These are phyloP conservation scores for Sphinx pinastri DNA, from an alignment of 2,888 invertebrate species.

Conservation along the genomic window DNA sequence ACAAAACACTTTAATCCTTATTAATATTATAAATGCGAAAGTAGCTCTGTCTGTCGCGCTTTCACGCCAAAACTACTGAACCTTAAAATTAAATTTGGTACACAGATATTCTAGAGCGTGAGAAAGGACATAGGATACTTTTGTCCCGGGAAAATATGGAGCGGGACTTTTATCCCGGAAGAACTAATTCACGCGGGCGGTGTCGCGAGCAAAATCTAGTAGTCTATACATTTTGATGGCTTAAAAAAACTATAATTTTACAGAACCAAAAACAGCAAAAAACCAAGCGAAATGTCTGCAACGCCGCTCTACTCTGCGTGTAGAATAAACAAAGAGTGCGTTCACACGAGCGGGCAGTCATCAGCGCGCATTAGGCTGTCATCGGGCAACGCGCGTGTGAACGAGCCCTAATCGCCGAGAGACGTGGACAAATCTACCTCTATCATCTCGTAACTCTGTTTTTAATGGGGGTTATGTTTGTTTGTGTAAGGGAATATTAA, in stretches of 20 bases:
- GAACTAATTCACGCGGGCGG: too few species aligned
- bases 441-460: conserved; percentile 27
- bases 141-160: too few species aligned
- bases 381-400: conserved; percentile 32
- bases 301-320: conserved; percentile 20
- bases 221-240: too few species aligned
- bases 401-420: conserved; percentile 33
- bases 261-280: background rate
- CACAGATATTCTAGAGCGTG: too few species aligned
- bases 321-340: conserved; percentile 33
- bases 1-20: too few species aligned
- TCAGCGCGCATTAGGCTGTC: conserved; percentile 36
- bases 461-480: conserved; percentile 8
- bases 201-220: too few species aligned
- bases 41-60: too few species aligned
- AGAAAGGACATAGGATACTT: too few species aligned
- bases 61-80: too few species aligned
- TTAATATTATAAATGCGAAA: too few species aligned
- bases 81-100: too few species aligned
- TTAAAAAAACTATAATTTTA: background rate
- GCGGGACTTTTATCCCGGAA: too few species aligned
- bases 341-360: conserved; percentile 36
- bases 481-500: conserved; percentile 9
- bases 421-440: conserved; percentile 28
- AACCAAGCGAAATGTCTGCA: background rate